phyloP scores from a whole-genome alignment of 2,113 vertebrate species.

The Jaculus jaculus region DNA sequence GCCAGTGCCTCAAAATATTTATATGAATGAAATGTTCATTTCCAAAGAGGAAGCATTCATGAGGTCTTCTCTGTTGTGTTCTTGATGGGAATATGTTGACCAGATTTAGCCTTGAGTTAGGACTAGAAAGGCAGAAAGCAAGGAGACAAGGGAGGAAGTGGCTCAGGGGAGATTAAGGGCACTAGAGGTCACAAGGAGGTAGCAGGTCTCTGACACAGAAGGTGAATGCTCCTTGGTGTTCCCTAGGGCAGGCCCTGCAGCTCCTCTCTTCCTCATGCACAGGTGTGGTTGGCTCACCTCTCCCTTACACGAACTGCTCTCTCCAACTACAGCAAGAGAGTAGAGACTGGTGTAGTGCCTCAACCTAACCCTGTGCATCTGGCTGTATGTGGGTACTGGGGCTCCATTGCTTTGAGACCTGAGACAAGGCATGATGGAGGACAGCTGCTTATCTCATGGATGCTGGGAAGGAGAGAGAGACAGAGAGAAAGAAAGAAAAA shows the following conservation, averaged over 20 bases:
- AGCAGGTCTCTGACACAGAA: background rate
- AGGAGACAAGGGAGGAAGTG: background rate
- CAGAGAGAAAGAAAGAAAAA: no score
- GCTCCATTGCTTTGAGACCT: background rate
- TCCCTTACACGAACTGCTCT: background rate
- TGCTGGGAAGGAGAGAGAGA: background rate
- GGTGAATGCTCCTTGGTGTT: background rate
- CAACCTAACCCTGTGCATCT: no score
- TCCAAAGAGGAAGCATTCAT: background rate
- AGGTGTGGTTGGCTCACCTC: background rate
- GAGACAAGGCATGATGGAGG: background rate
- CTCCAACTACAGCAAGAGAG: background rate
- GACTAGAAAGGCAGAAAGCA: background rate
- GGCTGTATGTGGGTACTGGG: no score
- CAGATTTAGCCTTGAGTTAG: background rate
- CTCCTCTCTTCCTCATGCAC: background rate
- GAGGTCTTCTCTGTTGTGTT: background rate
- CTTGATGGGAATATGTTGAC: background rate
- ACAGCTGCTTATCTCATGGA: background rate
- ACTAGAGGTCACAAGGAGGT: background rate
- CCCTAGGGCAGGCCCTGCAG: background rate
- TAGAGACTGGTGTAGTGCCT: background rate
- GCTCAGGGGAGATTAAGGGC: background rate
- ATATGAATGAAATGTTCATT: background rate
- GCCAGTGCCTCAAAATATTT: background rate